Evolutionary conservation across 64 coral and sea anemone genomes (phyloP).

Genomic region (Porites australiensis): DNA sequence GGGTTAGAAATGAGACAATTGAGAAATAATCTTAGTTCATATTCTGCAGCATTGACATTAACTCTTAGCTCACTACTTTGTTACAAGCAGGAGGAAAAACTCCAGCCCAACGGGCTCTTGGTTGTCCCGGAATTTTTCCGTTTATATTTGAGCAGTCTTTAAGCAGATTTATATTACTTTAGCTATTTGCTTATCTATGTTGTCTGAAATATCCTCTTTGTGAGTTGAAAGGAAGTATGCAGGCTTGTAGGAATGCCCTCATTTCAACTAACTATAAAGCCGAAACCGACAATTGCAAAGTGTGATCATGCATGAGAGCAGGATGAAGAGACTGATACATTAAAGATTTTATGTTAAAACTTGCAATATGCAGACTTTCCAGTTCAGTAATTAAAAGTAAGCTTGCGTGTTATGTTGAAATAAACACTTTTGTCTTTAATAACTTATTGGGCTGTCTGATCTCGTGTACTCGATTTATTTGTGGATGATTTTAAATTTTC

Average conservation of each 20-base stretch:
- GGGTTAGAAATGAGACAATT: conserved; percentile 6
- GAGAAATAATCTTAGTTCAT: neutral
- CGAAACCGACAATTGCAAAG: no score
- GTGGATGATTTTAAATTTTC: conserved; percentile 12
- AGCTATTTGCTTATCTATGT: neutral
- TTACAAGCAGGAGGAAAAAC: conserved; percentile 9
- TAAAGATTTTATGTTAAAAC: neutral
- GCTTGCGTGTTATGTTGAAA: conserved; percentile 36
- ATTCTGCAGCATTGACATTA: conserved; percentile 1
- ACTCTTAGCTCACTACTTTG: neutral
- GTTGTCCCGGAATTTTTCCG: neutral
- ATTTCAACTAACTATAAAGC: no score
- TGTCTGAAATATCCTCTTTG: no score
- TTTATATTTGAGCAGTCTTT: neutral
- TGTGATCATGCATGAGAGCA: neutral
- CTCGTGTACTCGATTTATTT: conserved; percentile 33
- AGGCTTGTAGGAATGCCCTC: neutral
- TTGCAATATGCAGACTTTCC: conserved; percentile 25
- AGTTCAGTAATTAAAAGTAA: neutral
- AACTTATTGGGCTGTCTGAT: neutral
- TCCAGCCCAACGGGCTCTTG: neutral
- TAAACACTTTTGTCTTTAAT: conserved; percentile 38
- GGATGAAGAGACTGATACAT: no score
- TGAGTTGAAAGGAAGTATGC: neutral
- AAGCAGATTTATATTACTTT: neutral